These are phyloP conservation scores for Stichopus chloronotus DNA, from an alignment of 35 echinoderm and acorn worm genomes.

Conservation along the genomic window DNA sequence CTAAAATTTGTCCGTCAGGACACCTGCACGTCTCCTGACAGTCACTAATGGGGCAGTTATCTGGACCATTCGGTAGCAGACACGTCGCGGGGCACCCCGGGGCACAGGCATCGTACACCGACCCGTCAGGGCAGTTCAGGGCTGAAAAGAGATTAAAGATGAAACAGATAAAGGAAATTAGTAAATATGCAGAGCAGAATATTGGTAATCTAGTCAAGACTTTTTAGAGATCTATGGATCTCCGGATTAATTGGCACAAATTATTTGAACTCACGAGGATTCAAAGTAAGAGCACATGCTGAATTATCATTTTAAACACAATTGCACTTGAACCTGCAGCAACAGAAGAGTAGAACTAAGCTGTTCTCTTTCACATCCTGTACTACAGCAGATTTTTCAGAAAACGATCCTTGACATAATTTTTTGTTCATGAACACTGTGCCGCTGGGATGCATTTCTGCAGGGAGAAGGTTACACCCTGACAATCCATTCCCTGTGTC, in stretches of 20 bases:
- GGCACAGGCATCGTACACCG: conserved; percentile 51
- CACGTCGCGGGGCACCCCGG: conserved; percentile 68
- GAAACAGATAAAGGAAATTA: neutral
- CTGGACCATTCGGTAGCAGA: neutral
- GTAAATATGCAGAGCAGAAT: neutral
- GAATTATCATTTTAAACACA: no score
- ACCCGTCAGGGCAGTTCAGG: conserved; percentile 59
- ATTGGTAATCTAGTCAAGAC: no score
- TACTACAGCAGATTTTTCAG: no score
- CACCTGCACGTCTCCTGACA: conserved; percentile 45
- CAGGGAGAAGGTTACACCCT: no score
- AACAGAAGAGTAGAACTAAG: no score
- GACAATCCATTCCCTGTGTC: no score
- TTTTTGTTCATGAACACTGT: no score
- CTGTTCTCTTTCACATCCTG: no score
- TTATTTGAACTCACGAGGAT: neutral
- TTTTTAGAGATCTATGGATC: neutral
- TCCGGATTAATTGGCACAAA: neutral
- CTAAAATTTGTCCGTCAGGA: conserved; percentile 58
- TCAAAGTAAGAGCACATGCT: no score
- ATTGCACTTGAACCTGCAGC: no score
- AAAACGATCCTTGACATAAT: no score
- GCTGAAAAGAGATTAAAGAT: conserved; percentile 26
- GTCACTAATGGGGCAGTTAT: conserved; percentile 47
- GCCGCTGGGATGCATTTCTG: no score